A percentile compares a stretch with the other conserved stretches of the same genome.
These are phyloP conservation scores for Penaeus japonicus DNA, from an alignment of 1,140 invertebrate species.

Conservation along the genomic window DNA sequence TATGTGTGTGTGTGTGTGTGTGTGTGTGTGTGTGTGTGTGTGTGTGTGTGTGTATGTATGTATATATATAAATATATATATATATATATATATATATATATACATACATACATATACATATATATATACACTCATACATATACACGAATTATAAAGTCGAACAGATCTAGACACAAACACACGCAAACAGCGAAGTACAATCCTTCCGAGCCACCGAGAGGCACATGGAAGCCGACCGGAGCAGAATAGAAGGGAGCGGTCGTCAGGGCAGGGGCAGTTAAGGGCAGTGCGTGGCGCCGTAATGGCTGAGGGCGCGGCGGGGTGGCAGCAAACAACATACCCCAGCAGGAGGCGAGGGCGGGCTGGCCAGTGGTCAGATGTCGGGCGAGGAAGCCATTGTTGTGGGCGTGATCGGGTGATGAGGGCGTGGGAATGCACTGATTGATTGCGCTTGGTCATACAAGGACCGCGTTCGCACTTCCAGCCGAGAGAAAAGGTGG, in stretches of 20 bases:
- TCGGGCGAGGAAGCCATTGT: background rate
- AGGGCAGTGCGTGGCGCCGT: background rate
- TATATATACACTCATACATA: background rate
- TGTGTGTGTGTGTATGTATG: background rate
- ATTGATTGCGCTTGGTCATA: background rate
- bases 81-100: background rate
- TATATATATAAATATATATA: background rate
- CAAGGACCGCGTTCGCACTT: background rate
- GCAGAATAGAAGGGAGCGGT: too few relatives aligned
- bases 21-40: background rate
- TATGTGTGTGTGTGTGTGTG: background rate
- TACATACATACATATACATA: background rate
- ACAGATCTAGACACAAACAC: too few relatives aligned
- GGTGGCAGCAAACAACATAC: background rate
- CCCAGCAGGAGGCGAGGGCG: too few relatives aligned
- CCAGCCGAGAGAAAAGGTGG: too few relatives aligned
- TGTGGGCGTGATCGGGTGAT: conserved; percentile 14
- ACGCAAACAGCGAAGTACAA: too few relatives aligned
- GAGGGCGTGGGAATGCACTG: conserved; percentile 34
- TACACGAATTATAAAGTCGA: background rate
- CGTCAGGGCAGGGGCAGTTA: too few relatives aligned
- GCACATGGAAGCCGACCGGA: too few relatives aligned
- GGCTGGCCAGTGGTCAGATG: background rate
- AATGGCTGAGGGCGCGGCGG: background rate
- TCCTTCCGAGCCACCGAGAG: too few relatives aligned